Evolutionary conservation across 2,113 vertebrate species (phyloP).

Genomic region (Labrus mixtus): DNA sequence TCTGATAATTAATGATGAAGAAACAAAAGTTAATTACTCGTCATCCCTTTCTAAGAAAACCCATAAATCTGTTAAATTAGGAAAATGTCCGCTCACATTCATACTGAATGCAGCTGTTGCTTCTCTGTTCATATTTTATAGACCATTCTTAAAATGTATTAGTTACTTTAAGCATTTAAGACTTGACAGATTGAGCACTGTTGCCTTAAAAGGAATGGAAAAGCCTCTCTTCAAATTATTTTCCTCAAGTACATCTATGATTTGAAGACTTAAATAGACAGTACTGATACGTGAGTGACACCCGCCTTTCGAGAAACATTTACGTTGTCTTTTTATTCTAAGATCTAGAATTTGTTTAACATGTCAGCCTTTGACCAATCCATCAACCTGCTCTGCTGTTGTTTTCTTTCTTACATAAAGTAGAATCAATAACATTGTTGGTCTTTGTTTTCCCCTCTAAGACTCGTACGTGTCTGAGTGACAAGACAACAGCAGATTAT

Average conservation of each 20-base stretch:
- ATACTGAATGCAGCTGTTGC: not conserved
- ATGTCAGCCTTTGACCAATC: constrained; percentile 9
- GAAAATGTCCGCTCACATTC: not conserved
- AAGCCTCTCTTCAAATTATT: too few relatives aligned
- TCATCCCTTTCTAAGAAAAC: not conserved
- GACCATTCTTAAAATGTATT: too few relatives aligned
- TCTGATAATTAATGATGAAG: not conserved
- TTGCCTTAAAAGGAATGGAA: too few relatives aligned
- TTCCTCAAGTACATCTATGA: too few relatives aligned
- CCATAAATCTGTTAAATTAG: constrained; percentile 22
- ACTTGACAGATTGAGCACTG: too few relatives aligned
- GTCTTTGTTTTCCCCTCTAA: constrained; percentile 20
- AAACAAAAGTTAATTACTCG: constrained; percentile 9
- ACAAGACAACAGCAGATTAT: constrained; percentile 4
- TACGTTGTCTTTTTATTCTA: not conserved
- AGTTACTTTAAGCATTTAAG: too few relatives aligned
- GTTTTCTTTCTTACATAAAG: not conserved
- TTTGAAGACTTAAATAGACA: not conserved
- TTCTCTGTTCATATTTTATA: too few relatives aligned
- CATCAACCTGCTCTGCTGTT: constrained; percentile 19
- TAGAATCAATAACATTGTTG: constrained; percentile 24
- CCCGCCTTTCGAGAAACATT: not conserved
- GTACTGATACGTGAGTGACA: too few relatives aligned
- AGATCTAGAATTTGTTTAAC: not conserved
- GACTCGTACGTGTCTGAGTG: constrained; percentile 31